Base-by-base conservation (phyloP, 2,113 vertebrate species). In the Paramormyrops kingsleyae region DNA sequence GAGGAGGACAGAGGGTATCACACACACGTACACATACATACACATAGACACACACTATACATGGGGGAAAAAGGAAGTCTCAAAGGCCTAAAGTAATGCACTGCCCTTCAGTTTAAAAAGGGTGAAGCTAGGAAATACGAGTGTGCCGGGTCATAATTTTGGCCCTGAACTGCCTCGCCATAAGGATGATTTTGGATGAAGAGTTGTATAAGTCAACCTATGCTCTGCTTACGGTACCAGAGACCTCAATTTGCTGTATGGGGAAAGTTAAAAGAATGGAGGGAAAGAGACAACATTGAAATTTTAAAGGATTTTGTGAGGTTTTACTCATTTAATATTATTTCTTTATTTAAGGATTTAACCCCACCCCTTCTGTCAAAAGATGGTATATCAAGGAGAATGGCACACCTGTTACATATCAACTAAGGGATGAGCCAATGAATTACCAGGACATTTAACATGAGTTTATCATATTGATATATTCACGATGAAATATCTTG, bases 401-500 rank as follows among this genome's bases (percentile, higher is more conserved):
- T 90, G 87, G 90, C 92, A 89, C 13, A 91, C 90, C 92, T 92
- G 92, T 91, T 92, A 95, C 94, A 95, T 94, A 95, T 95, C 95
- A 93, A 92, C 93, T 89, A 87, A 85, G 59, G 44, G 46, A 87
- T 47, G 80, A 90, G 94, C 89, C 92, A 91, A 92, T 88, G 80
- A 90, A 86, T 91, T 88, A 91, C 90, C 93, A 91, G 92, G 93
- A 94, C 92, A 91, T 92, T 74, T 89, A 93, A 94, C 92, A 96
- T 93, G 93, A 92, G 93, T 96, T 96, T 96, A 96, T 96, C 96
- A 96, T 96, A 96, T 96, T 96, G 95, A 96, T 96, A 96, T 94
- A 94, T 94, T 94, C 90, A 88, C 94, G 91, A 89, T 91, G 94
- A 94, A 92, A 94, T 94, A 92, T 94, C 92, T 91, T 87, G 92